Base-by-base conservation (phyloP, 2,888 invertebrate genomes). In the Ceraclea dissimilis region DNA sequence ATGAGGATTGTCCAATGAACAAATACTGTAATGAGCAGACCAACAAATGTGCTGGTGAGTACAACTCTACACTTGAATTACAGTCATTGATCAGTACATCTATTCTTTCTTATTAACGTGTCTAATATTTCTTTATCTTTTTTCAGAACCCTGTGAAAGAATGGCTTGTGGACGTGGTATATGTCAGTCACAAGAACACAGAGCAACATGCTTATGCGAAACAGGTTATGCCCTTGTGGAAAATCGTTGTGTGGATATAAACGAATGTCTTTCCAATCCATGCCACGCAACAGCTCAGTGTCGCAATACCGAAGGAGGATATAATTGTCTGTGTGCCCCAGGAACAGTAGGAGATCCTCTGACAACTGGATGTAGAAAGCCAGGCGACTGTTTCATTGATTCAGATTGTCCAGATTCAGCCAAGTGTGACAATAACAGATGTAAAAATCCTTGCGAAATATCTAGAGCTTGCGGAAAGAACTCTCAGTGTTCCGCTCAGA, bases 211-310 rank as follows among this genome's bases (percentile, higher is more conserved):
- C 65, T 76, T 79, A 46, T 94, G 94, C 67, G 79, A 84, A 64
- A 71, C 80, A 52, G 93, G 93, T 34, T 93, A 85, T 67, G 76
- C 82, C 56, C 71, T 89, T 47, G 66, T 72, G 26, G 82, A 82
- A 50, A 84, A 82, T 53, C 76, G 79, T 54, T 93, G 93, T 67
- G 79, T 82, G 63, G 93, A 93, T 71, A 74, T 90, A 49, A 82
- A 94, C 65, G 93, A 93, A 73, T 94, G 94, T 65, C 64, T 76
- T 19, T 73, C 77, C 13, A 83, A 83, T 63, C 92, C 93, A 44
- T 94, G 93, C 65, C 90, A 92, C 64, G 67, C 81, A 22, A 83
- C 88, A 59, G 88, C 93, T 13, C 75, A 79, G 67, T 93, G 93
- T 66, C 77, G 85, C 63, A 93, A 93, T 66, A 80, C 78, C 33